A percentile compares a stretch with the other conserved stretches of the same genome.
These are phyloP conservation scores for Esox masquinongy DNA, from an alignment of 2,797 vertebrate genomes.

Conservation along the genomic window DNA sequence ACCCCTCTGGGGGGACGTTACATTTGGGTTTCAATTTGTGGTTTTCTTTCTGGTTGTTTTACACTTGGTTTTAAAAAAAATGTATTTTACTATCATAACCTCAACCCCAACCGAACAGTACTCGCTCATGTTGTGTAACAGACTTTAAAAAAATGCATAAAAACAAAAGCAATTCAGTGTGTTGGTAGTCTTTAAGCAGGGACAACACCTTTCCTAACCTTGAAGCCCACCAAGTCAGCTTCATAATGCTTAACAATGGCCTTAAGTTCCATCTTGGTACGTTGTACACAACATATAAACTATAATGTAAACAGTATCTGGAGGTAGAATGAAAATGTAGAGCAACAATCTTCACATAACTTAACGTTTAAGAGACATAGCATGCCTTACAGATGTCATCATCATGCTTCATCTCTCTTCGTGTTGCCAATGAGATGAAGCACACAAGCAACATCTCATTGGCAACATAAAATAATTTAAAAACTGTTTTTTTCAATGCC, in stretches of 20 bases:
- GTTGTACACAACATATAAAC: not conserved
- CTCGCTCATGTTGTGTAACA: too few species aligned
- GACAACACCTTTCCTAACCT: not conserved
- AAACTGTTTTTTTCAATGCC: not conserved
- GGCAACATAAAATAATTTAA: conserved; percentile 10
- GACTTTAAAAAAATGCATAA: too few species aligned
- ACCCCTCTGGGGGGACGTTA: too few species aligned
- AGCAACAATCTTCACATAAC: not conserved
- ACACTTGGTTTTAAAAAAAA: too few species aligned
- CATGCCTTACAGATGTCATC: too few species aligned
- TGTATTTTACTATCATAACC: too few species aligned
- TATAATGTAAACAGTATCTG: not conserved
- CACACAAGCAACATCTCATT: not conserved
- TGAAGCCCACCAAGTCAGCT: not conserved
- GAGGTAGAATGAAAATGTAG: not conserved
- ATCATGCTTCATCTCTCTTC: not conserved
- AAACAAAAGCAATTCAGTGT: not conserved
- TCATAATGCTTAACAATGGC: not conserved
- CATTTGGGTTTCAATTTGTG: too few species aligned
- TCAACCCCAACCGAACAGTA: too few species aligned
- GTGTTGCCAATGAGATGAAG: too few species aligned
- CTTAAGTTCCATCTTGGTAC: not conserved
- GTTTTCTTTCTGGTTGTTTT: too few species aligned
- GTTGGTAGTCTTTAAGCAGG: not conserved
- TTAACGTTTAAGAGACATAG: not conserved